phyloP scores from a whole-genome alignment of 2,113 vertebrate genomes.

The Nothocercus julius region DNA sequence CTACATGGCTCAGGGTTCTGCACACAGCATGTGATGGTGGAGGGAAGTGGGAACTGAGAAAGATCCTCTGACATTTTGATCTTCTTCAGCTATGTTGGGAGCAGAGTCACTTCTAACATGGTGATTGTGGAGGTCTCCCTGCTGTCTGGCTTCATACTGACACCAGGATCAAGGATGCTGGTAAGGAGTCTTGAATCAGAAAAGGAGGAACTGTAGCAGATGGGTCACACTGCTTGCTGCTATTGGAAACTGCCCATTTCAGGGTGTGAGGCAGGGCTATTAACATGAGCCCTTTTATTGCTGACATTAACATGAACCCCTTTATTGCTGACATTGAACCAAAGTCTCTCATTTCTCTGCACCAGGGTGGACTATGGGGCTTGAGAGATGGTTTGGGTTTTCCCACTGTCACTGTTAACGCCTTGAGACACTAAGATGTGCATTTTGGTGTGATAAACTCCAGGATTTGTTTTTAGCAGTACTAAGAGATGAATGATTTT shows the following conservation, averaged over 20 bases:
- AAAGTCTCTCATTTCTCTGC: neutral
- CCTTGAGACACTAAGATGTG: neutral
- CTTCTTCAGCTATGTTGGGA: slow-evolving; percentile 62
- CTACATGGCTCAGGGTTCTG: neutral
- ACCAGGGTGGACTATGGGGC: neutral
- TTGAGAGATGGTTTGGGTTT: neutral
- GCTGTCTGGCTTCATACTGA: slow-evolving; percentile 55
- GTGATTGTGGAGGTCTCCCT: slow-evolving; percentile 68
- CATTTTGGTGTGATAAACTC: neutral
- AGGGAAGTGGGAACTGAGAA: neutral
- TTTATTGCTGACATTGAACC: neutral
- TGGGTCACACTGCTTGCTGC: neutral
- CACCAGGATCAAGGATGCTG: neutral
- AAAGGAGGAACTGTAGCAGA: neutral
- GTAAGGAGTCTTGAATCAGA: slow-evolving; percentile 34
- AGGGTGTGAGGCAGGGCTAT: neutral
- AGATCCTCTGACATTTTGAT: neutral
- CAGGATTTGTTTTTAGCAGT: neutral
- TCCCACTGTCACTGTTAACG: neutral
- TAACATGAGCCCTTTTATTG: neutral
- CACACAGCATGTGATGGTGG: neutral
- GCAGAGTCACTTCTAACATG: slow-evolving; percentile 71
- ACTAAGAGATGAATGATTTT: neutral
- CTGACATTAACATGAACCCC: neutral
- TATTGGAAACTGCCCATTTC: neutral